Evolutionary conservation across 1,140 invertebrate species (phyloP).

Genomic region (Cydia pomonella): DNA sequence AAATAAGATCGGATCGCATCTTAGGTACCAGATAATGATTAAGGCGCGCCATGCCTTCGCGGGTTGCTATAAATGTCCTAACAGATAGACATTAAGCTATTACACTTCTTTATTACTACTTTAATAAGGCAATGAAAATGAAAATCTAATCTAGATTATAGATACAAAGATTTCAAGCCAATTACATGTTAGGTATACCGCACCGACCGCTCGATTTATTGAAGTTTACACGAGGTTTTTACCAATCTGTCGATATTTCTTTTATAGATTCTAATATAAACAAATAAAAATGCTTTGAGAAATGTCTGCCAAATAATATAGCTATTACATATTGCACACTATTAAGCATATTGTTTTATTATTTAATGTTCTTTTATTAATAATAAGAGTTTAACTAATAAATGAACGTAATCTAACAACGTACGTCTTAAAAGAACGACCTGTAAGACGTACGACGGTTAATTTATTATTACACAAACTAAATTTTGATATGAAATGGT

Average conservation of each 20-base stretch:
- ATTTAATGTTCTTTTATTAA: too few relatives aligned
- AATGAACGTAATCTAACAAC: too few relatives aligned
- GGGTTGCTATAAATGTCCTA: conserved; percentile 27
- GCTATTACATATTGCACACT: too few relatives aligned
- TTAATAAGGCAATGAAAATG: neutral
- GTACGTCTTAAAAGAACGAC: too few relatives aligned
- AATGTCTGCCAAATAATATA: too few relatives aligned
- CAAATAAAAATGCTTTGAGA: too few relatives aligned
- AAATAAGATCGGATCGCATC: conserved; percentile 65
- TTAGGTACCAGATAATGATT: conserved; percentile 55
- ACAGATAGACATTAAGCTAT: conserved; percentile 24
- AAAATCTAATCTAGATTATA: neutral
- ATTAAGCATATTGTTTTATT: too few relatives aligned
- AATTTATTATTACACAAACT: neutral
- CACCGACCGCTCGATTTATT: neutral
- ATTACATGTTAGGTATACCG: neutral
- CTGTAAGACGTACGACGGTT: neutral
- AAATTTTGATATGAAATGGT: neutral
- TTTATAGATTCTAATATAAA: too few relatives aligned
- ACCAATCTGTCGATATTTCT: neutral
- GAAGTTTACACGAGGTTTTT: neutral
- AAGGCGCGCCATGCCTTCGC: conserved; percentile 52
- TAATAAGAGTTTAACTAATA: too few relatives aligned
- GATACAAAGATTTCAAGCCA: neutral
- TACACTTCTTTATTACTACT: conserved; percentile 3